Percentiles rank a stretch among this genome's conserved stretches.
phyloP scores from a whole-genome alignment of 2,888 invertebrate species.

The Pseudococcus jackbeardsleyi region DNA sequence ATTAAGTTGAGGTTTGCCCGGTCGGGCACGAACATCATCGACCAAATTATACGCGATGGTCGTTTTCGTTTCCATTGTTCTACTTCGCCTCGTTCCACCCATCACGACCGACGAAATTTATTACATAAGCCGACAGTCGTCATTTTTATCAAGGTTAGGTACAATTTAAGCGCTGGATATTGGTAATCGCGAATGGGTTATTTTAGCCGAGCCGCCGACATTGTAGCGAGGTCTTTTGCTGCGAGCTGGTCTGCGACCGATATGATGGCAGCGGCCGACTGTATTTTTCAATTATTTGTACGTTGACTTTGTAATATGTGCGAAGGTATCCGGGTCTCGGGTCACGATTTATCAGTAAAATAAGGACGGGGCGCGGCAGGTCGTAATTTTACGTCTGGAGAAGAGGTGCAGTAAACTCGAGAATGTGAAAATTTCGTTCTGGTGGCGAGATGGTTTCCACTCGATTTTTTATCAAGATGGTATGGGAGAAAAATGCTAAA shows the following conservation, averaged over 20 bases:
- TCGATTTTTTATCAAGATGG: too few species aligned
- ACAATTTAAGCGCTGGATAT: slow-evolving; percentile 3
- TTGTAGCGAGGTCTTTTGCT: slow-evolving; percentile 5
- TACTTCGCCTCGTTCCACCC: slow-evolving; percentile 47
- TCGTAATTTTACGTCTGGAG: not conserved
- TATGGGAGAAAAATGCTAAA: not conserved
- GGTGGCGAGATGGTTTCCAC: too few species aligned
- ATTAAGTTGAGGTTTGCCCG: slow-evolving; percentile 49
- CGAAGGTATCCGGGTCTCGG: slow-evolving; percentile 21
- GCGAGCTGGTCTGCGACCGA: not conserved
- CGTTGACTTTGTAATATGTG: slow-evolving; percentile 9
- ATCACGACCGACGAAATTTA: slow-evolving; percentile 49
- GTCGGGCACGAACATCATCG: slow-evolving; percentile 49
- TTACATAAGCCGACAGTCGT: slow-evolving; percentile 37
- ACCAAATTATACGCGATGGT: slow-evolving; percentile 43
- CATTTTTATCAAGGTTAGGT: slow-evolving; percentile 48
- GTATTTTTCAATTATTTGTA: not conserved
- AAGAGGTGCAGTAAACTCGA: not conserved
- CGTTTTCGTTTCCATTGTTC: slow-evolving; percentile 49
- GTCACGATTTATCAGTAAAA: slow-evolving; percentile 27
- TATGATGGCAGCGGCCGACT: not conserved
- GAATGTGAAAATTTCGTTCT: too few species aligned
- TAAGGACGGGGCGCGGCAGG: not conserved
- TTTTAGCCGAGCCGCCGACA: slow-evolving; percentile 21
- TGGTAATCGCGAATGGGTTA: not conserved